These are phyloP conservation scores for Caenorhabditis remanei DNA, from an alignment of 1,140 invertebrate genomes.

Conservation along the genomic window DNA sequence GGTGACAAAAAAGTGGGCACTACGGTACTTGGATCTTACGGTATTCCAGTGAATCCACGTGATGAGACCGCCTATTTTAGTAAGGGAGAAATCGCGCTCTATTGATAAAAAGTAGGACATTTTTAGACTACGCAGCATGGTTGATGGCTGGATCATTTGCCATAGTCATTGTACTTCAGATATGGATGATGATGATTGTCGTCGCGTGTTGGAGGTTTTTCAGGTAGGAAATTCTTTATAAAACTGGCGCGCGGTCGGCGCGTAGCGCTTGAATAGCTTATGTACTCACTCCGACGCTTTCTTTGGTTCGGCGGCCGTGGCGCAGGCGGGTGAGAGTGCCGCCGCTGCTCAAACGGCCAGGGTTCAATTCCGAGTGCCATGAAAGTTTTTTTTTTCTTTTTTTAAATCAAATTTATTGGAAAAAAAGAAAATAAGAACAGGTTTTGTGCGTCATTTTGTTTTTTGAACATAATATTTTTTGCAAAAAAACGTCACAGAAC, in stretches of 20 bases:
- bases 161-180: slow-evolving; percentile 42
- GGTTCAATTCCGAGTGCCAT: no score
- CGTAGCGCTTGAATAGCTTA: no score
- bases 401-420: no score
- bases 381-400: no score
- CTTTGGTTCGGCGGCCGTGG: no score
- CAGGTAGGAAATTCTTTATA: slow-evolving; percentile 6
- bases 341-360: no score
- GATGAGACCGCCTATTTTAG: slow-evolving; percentile 49
- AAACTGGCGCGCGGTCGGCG: neutral
- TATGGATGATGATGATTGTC: slow-evolving; percentile 50
- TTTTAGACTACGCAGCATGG: slow-evolving; percentile 45
- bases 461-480: neutral
- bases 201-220: slow-evolving; percentile 52
- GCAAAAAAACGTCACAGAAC: neutral
- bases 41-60: slow-evolving; percentile 27
- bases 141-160: slow-evolving; percentile 51
- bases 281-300: no score
- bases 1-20: slow-evolving; percentile 46
- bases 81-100: neutral
- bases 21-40: slow-evolving; percentile 41
- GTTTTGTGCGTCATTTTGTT: neutral
- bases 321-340: no score
- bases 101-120: neutral
- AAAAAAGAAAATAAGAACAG: no score